Conservation (phyloP, 2,888 invertebrate species). For the Amiota minor region DNA sequence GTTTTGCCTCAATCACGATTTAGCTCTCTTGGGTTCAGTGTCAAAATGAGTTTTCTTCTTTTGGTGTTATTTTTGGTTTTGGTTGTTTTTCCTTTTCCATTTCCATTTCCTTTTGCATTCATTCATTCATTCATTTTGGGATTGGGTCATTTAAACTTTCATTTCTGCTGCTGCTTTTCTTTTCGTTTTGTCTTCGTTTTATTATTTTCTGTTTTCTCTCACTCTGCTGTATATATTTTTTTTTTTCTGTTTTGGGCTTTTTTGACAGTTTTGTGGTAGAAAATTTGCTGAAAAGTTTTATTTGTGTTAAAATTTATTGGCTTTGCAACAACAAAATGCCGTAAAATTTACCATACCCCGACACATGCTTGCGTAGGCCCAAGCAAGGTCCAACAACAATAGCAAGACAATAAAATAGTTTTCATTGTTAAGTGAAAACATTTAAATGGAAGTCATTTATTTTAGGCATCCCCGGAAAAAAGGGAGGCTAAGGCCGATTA, state of each 20-base stretch:
- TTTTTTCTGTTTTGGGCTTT: constrained; percentile 10
- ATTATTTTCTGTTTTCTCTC: constrained; percentile 4
- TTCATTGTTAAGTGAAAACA: constrained; percentile 20
- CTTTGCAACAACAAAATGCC: not conserved
- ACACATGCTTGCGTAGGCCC: not conserved
- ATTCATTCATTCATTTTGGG: constrained; percentile 40
- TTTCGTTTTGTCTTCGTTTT: constrained; percentile 17
- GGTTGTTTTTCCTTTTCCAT: constrained; percentile 16
- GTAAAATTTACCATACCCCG: not conserved
- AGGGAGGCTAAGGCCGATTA: too few relatives aligned
- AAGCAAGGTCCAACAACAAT: not conserved
- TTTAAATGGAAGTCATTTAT: constrained; percentile 12
- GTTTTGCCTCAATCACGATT: not conserved
- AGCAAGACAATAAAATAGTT: constrained; percentile 11
- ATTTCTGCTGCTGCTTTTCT: not conserved
- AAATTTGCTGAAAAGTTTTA: constrained; percentile 19
- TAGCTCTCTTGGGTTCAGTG: constrained; percentile 29
- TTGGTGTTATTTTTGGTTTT: not conserved
- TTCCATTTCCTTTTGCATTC: constrained; percentile 16
- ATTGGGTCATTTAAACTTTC: constrained; percentile 48
- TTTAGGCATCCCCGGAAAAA: not conserved
- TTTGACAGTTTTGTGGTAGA: constrained; percentile 11
- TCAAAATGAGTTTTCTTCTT: constrained; percentile 51
- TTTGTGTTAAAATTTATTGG: constrained; percentile 17
- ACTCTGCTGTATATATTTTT: constrained; percentile 6